Base-by-base conservation (phyloP, 2,888 invertebrate genomes). In the Drosophila buzzatii region DNA sequence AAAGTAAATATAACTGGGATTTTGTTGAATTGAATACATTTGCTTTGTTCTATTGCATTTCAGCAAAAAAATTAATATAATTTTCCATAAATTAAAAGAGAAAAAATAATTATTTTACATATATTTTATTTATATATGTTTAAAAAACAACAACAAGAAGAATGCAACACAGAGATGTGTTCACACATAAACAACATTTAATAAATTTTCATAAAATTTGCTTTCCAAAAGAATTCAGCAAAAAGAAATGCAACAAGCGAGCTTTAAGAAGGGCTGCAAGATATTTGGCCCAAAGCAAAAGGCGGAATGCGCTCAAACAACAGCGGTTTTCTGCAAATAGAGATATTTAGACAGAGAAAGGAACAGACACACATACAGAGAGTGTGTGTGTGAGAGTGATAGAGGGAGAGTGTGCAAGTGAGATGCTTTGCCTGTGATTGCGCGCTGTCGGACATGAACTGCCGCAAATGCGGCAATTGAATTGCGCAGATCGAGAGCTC, bases 391-490 rank as follows among this genome's bases (percentile, higher is more conserved):
- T 35, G 33, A 33, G 10, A 23, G 42, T 59, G n/a, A 42, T 7
- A 44, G 53, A 65, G 18, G 20, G 23, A 23, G 23, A 23, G 23
- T 23, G 23, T 23, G 23, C 1, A 1, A 12, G 59, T 27, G 63
- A 69, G 73, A 76, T 85, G 63, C 66, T 73, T 80, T 66, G 41
- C 16, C 62, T 61, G 39, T 27, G 69, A 61, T 69, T 61, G 53
- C 55, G 41, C 55, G 39, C n/a, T 23, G 53, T 39, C 27, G 16
- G 53, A 39, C 39, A 5, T 12, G 35, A 53, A 58, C 45, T 39
- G 52, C 79, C 85, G 44, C 81, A 82, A 85, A 76, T 82, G 71
- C 78, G 69, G 73, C 86, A 83, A 88, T 88, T 85, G 82, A 79
- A 82, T 84, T 84, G 82, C 66, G 73, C 64, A 76, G 76, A 87